Evolutionary conservation across 2,888 invertebrate genomes (phyloP).

Genomic region (Agrenia bidenticulata): DNA sequence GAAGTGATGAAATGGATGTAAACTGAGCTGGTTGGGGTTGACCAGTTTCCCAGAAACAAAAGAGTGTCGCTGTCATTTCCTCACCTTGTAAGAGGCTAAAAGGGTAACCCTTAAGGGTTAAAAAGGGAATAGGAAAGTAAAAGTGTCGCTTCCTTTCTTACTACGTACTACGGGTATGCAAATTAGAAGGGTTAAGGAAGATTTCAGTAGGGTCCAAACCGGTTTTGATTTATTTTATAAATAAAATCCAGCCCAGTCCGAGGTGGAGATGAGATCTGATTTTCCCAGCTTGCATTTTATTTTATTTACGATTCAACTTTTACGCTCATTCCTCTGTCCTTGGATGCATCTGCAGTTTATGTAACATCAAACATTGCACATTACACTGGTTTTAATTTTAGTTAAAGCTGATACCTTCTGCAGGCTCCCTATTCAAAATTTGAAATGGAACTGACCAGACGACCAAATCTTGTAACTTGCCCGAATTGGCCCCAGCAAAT

Average conservation of each 20-base stretch:
- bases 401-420: conserved; percentile 8
- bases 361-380: too few species aligned
- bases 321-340: too few species aligned
- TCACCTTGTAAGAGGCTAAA: not conserved
- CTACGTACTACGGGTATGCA: not conserved
- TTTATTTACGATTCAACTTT: too few species aligned
- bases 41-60: too few species aligned
- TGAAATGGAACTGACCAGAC: conserved; percentile 34
- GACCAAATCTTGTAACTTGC: conserved; percentile 23
- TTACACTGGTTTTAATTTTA: too few species aligned
- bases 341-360: too few species aligned
- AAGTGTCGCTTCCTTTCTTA: conserved; percentile 12
- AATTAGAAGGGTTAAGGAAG: not conserved
- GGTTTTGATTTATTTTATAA: conserved; percentile 12
- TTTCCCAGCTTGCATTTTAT: not conserved
- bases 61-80: too few species aligned
- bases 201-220: conserved; percentile 14
- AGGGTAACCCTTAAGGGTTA: not conserved
- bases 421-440: not conserved
- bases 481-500: too few species aligned
- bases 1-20: too few species aligned
- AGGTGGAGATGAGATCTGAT: conserved; percentile 4
- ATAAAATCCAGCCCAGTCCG: not conserved
- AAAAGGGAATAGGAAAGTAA: conserved; percentile 6
- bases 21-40: too few species aligned